phyloP scores from a whole-genome alignment of 2,888 invertebrate species.

The Notodromas monacha region DNA sequence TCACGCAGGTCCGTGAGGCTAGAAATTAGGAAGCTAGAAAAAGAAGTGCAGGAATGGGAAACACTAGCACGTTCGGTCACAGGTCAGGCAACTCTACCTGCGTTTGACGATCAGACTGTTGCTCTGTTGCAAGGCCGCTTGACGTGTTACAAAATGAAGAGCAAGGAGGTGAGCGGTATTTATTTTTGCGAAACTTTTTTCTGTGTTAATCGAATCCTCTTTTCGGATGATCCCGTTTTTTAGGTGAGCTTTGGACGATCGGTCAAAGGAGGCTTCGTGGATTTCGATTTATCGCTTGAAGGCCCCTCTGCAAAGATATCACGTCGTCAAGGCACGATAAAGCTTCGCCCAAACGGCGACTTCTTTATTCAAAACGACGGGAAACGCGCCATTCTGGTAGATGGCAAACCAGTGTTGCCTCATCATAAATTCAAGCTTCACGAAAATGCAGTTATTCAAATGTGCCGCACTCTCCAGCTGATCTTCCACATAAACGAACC shows the following conservation, averaged over 20 bases:
- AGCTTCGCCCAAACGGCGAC: slow-evolving; percentile 62
- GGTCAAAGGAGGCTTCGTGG: slow-evolving; percentile 55
- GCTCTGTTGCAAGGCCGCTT: slow-evolving; percentile 65
- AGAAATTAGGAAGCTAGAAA: no score
- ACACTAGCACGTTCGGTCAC: no score
- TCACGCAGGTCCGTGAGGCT: no score
- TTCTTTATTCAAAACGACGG: slow-evolving; percentile 84
- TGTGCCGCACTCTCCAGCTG: no score
- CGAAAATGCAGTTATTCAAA: no score
- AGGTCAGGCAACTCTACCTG: no score
- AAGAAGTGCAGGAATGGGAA: no score
- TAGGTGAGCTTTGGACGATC: slow-evolving; percentile 68
- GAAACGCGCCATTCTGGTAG: slow-evolving; percentile 68
- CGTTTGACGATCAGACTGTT: slow-evolving; percentile 70
- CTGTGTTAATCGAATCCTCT: slow-evolving; percentile 5
- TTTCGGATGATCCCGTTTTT: slow-evolving; percentile 7
- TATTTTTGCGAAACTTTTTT: not conserved
- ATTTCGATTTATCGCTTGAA: slow-evolving; percentile 69
- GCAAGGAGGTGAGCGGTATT: slow-evolving; percentile 30
- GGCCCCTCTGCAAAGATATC: slow-evolving; percentile 82
- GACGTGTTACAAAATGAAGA: slow-evolving; percentile 74
- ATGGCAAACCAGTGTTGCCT: slow-evolving; percentile 55
- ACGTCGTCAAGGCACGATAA: slow-evolving; percentile 60
- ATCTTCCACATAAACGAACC: no score
- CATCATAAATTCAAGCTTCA: no score